These are phyloP conservation scores for Tiliqua scincoides DNA, from an alignment of 2,113 vertebrate species.

Conservation along the genomic window DNA sequence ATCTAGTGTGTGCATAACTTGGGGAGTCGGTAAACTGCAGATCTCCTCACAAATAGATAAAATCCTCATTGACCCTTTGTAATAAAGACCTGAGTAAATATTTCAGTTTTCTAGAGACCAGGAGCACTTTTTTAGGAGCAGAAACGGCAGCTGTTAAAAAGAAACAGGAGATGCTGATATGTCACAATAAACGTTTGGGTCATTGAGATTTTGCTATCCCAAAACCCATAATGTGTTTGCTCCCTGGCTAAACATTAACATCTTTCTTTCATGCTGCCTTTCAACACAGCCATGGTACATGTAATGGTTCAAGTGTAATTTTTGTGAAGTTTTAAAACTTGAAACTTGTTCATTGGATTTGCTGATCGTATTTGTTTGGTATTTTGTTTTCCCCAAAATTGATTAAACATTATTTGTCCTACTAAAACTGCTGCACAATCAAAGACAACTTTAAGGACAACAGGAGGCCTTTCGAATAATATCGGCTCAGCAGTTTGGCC, in stretches of 20 bases:
- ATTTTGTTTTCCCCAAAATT: background rate
- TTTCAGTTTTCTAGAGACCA: background rate
- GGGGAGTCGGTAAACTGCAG: too few species aligned
- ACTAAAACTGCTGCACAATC: background rate
- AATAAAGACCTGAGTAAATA: background rate
- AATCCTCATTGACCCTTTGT: too few species aligned
- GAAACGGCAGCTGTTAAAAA: too few species aligned
- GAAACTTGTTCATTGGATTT: background rate
- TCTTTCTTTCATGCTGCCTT: background rate
- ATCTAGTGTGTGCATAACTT: too few species aligned
- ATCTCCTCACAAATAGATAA: too few species aligned
- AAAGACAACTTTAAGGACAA: background rate
- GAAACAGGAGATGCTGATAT: too few species aligned
- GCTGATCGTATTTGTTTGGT: too few species aligned
- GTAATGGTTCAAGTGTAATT: too few species aligned
- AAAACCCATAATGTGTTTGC: background rate
- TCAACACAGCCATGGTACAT: too few species aligned
- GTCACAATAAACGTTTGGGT: background rate
- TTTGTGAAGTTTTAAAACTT: too few species aligned
- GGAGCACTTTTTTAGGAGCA: background rate
- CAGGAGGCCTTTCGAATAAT: background rate
- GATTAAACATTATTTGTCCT: background rate
- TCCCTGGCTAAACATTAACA: constrained; percentile 1
- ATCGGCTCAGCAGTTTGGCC: background rate
- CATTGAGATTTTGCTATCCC: background rate